Conservation (phyloP, 2,797 vertebrate genomes). For the Bovichtus diacanthus region DNA sequence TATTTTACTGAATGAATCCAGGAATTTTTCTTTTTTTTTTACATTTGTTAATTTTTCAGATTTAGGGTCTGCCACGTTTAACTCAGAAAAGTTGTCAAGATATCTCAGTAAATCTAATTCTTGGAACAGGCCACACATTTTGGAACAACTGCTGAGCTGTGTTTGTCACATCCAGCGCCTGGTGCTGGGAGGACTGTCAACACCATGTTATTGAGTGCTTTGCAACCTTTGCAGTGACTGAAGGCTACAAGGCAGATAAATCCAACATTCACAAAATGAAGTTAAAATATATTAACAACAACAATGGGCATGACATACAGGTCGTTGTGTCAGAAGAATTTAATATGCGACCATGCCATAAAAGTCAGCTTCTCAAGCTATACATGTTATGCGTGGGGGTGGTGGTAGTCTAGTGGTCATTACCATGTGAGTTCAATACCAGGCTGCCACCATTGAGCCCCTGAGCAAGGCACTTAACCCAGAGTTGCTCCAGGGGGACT, state of each 20-base stretch:
- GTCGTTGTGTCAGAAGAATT: slow-evolving; percentile 5
- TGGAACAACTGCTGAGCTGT: slow-evolving; percentile 25
- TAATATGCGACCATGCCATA: neutral
- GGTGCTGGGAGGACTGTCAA: slow-evolving; percentile 18
- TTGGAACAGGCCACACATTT: slow-evolving; percentile 5
- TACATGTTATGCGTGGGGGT: no score
- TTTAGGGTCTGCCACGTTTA: neutral
- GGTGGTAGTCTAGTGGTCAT: no score
- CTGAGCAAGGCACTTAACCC: no score
- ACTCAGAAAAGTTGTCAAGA: neutral
- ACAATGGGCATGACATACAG: slow-evolving; percentile 3
- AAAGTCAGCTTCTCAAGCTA: slow-evolving; percentile 14
- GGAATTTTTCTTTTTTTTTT: neutral
- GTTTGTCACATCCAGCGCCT: slow-evolving; percentile 18
- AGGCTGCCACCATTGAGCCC: no score
- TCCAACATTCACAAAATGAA: slow-evolving; percentile 3
- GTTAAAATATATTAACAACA: neutral
- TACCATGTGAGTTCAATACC: no score
- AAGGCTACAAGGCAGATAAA: slow-evolving; percentile 6
- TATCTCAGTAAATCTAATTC: slow-evolving; percentile 2
- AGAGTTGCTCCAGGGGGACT: no score
- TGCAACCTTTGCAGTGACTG: neutral
- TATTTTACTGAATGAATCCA: slow-evolving; percentile 15
- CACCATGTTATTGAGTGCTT: neutral
- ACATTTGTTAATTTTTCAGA: slow-evolving; percentile 10